These are phyloP conservation scores for Eledone cirrhosa DNA, from an alignment of 2,888 invertebrate genomes.

Conservation along the genomic window DNA sequence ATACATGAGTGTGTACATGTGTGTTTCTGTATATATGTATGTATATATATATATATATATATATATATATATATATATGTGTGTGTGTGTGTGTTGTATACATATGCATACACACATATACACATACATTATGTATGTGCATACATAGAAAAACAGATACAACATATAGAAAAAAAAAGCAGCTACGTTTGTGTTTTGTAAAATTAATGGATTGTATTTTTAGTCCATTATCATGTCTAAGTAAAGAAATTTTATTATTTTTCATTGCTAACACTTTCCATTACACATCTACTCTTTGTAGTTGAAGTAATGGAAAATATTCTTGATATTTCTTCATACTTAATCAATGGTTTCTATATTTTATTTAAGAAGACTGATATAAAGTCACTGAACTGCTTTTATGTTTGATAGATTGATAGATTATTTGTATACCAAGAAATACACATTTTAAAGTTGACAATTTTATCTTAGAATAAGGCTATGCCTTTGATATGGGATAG, in stretches of 20 bases:
- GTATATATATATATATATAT: not conserved
- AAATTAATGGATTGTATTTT: not conserved
- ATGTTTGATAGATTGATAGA: too few relatives aligned
- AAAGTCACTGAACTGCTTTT: too few relatives aligned
- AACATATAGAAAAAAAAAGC: not conserved
- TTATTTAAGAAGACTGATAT: not conserved
- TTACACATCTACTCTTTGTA: too few relatives aligned
- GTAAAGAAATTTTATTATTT: not conserved
- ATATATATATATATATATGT: not conserved
- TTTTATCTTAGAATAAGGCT: too few relatives aligned
- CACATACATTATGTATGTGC: too few relatives aligned
- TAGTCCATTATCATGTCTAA: not conserved
- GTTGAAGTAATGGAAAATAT: not conserved
- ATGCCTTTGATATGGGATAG: too few relatives aligned
- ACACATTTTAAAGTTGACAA: too few relatives aligned
- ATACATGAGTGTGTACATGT: not conserved
- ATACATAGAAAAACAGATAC: not conserved
- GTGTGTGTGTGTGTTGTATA: too few relatives aligned
- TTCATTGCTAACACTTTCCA: too few relatives aligned
- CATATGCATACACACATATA: conserved; percentile 23
- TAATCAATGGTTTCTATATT: not conserved
- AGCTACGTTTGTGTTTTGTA: not conserved
- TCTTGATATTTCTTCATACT: not conserved
- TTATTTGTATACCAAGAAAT: too few relatives aligned
- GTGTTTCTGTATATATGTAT: not conserved